Base-by-base conservation (phyloP, 2,888 invertebrate genomes). In the Blera fallax region DNA sequence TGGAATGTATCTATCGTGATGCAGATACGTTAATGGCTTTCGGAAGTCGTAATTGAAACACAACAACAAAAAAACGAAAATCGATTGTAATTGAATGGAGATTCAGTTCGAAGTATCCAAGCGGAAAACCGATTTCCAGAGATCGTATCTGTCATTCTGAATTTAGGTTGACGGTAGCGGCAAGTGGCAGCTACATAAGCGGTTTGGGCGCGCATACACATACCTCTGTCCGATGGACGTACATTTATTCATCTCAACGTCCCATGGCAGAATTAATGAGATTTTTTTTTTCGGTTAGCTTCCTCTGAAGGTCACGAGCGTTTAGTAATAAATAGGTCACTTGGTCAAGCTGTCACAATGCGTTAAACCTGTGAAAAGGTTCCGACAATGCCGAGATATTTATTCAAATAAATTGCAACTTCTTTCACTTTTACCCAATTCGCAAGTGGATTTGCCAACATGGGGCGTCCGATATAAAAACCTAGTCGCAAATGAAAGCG, bases 371-470 rank as follows among this genome's bases (percentile, higher is more conserved):
- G 62, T 21, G 18, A 21, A 60, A 58, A 60, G 18, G 10, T 54
- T 52, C 48, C 21, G 24, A 21, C 24, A 11, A 29, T 14, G 3
- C 14, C 2, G 34, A 34, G 14, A 16, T 14, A 21, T 14, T 32
- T 58, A 11, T 52, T 43, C 6, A 56, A 56, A 24, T 34, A 14
- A n/a, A 32, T 52, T 14, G 2, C 16, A 27, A 27, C 43, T 58
- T 77, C n/a, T n/a, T 82, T 82, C 82, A 77, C 82, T 82, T 82
- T 82, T 82, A 69, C 48, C 74, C 48, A 74, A 69, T 67, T 60
- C 16, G 29, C 37, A 78, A 43, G 56, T 54, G 58, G 58, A 65
- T 43, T 58, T 5, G 4, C 40, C 56, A 18, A 18, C 18, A 37
- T 54, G 34, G 11, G 8, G 21, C 21, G 58, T 10, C 62, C 37